Percentiles rank a stretch among this genome's conserved stretches.
These are phyloP conservation scores for Numenius arquata DNA, from an alignment of 2,113 vertebrate species.

Conservation along the genomic window DNA sequence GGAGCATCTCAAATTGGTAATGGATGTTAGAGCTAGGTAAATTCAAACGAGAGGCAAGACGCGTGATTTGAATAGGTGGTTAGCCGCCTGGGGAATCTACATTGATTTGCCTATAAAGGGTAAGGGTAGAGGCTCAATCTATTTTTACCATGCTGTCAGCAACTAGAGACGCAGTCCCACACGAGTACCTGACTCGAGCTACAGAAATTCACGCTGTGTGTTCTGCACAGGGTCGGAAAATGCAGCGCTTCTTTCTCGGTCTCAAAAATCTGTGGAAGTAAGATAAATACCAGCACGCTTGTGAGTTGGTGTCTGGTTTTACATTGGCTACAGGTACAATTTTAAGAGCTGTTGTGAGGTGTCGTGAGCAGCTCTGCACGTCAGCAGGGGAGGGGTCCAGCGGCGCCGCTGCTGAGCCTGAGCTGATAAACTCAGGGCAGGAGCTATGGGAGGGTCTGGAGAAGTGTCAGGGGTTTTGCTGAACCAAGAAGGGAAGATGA, in stretches of 20 bases:
- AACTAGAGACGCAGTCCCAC: not conserved
- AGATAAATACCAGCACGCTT: not conserved
- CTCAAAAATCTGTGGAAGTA: not conserved
- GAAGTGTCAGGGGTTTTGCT: not conserved
- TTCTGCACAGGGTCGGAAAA: not conserved
- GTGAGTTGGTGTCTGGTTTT: not conserved
- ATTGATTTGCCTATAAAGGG: not conserved
- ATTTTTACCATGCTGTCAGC: not conserved
- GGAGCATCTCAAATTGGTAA: not conserved
- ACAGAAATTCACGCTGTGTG: not conserved
- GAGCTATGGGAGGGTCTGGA: not conserved
- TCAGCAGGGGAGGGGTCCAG: not conserved
- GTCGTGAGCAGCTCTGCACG: not conserved
- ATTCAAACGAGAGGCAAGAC: not conserved
- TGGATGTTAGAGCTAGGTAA: not conserved
- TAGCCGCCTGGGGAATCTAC: not conserved
- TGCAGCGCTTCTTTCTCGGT: not conserved
- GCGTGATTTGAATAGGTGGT: not conserved
- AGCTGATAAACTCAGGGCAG: not conserved
- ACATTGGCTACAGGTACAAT: accelerated
- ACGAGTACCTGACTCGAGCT: accelerated
- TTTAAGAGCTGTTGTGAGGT: not conserved
- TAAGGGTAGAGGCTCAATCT: not conserved
- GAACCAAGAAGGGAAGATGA: not conserved
- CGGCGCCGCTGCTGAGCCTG: not conserved